Evolutionary conservation across 2,113 vertebrate species (phyloP).

Genomic region (Bujurquina vittata): DNA sequence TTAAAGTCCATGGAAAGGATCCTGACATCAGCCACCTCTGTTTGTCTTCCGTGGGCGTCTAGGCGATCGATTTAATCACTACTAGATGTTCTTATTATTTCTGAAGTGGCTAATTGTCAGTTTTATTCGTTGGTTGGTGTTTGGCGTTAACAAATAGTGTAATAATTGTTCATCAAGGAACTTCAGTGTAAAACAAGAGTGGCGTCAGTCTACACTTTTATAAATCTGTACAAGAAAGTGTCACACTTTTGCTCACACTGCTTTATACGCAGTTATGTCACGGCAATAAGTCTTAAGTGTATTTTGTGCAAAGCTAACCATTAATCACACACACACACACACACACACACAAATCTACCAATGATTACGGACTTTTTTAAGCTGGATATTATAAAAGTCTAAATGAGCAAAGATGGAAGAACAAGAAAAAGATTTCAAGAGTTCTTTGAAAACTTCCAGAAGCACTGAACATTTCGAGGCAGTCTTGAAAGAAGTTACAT

Average conservation of each 20-base stretch:
- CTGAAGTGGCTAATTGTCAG: rapidly evolving
- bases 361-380: neutral
- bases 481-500: slow-evolving; percentile 17
- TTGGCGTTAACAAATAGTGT: neutral
- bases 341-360: too few relatives aligned
- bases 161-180: too few relatives aligned
- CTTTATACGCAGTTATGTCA: too few relatives aligned
- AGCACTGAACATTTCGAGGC: neutral
- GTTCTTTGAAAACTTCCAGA: neutral
- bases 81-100: neutral
- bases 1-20: neutral
- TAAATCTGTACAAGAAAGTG: neutral
- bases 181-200: too few relatives aligned
- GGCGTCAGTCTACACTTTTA: neutral
- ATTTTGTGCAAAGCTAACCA: neutral
- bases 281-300: too few relatives aligned
- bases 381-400: neutral
- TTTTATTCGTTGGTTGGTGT: neutral
- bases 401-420: neutral
- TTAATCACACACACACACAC: neutral
- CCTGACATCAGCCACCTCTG: neutral
- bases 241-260: neutral
- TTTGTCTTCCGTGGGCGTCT: too few relatives aligned
- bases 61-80: neutral
- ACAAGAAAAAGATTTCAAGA: neutral